Conservation (phyloP, 2,113 vertebrate genomes). For the Potamarius usumacintae region DNA sequence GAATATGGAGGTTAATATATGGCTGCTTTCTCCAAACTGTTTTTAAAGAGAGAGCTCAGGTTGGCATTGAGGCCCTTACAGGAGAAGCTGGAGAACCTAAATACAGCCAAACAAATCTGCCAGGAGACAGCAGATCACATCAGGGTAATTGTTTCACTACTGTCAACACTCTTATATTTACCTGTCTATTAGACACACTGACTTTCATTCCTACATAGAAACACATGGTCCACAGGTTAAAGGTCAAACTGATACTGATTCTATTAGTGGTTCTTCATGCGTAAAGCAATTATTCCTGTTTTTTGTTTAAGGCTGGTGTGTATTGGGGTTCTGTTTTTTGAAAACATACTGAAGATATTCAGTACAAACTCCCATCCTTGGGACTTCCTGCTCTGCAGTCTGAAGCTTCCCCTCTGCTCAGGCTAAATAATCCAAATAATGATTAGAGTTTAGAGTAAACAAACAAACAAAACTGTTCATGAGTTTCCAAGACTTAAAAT, state of each 20-base stretch:
- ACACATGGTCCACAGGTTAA: neutral
- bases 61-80: conserved; percentile 48
- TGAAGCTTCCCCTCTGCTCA: neutral
- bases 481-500: neutral
- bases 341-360: neutral
- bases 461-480: neutral
- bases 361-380: neutral
- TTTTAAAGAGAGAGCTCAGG: conserved; percentile 52
- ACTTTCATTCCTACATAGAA: neutral
- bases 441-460: neutral
- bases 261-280: neutral
- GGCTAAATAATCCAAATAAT: neutral
- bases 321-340: neutral
- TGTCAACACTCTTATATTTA: neutral
- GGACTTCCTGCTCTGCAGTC: neutral
- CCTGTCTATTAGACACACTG: neutral
- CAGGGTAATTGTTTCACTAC: conserved; percentile 49
- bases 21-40: neutral
- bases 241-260: neutral
- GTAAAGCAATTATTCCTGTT: neutral
- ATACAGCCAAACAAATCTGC: conserved; percentile 49
- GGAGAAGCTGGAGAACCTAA: conserved; percentile 58
- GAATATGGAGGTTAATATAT: neutral
- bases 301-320: neutral
- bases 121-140: conserved; percentile 58